These are phyloP conservation scores for Acrocephalus scirpaceus DNA, from an alignment of 2,797 vertebrate species.

Conservation along the genomic window DNA sequence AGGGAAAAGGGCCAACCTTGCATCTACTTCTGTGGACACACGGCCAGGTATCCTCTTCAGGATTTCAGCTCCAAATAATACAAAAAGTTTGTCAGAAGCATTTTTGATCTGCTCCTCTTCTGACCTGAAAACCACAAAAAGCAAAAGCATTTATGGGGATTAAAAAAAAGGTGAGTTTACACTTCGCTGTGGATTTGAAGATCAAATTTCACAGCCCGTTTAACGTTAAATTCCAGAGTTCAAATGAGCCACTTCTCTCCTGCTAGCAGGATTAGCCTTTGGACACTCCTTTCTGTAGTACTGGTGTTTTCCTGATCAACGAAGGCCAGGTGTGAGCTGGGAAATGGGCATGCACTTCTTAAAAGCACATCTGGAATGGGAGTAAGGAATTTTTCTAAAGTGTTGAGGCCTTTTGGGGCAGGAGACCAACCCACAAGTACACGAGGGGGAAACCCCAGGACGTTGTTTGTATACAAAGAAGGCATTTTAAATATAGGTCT, in stretches of 20 bases:
- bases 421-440: background rate
- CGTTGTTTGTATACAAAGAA: background rate
- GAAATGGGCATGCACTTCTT: background rate
- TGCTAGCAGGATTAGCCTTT: background rate
- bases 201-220: background rate
- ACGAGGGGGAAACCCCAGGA: background rate
- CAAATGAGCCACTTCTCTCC: background rate
- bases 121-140: constrained; percentile 75
- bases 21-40: constrained; percentile 97
- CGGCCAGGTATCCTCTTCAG: constrained; percentile 95
- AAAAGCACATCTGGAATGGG: background rate
- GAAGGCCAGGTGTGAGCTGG: background rate
- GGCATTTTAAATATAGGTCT: background rate
- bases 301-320: background rate
- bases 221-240: constrained; percentile 3
- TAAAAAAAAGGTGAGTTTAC: background rate
- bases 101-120: constrained; percentile 89
- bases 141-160: background rate
- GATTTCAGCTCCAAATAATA: constrained; percentile 93
- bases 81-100: constrained; percentile 94
- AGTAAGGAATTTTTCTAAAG: accelerated
- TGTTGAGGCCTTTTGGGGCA: background rate
- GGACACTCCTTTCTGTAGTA: background rate
- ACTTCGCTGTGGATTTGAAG: background rate
- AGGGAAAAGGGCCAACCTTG: constrained; percentile 80